Conservation (phyloP, 2,113 vertebrate species). For the Sterna hirundo region DNA sequence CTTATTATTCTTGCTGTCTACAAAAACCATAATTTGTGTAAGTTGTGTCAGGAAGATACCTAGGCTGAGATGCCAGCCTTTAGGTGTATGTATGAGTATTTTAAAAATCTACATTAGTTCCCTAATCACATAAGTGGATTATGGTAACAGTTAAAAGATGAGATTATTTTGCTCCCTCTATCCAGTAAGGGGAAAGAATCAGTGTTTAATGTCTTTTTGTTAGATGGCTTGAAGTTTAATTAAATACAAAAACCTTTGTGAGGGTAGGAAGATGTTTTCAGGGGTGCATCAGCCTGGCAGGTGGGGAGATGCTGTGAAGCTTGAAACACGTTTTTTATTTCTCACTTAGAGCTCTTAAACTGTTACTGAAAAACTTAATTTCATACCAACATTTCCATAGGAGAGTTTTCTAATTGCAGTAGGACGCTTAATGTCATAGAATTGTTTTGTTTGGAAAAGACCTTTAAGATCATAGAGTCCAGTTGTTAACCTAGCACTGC, state of each 20-base stretch:
- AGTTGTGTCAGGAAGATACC: neutral
- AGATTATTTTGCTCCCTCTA: neutral
- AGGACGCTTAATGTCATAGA: neutral
- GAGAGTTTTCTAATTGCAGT: neutral
- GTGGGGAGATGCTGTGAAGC: neutral
- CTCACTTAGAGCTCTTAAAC: neutral
- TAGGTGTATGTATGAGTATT: neutral
- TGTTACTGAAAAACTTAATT: neutral
- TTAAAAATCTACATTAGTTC: neutral
- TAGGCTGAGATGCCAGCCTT: neutral
- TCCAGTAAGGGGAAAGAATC: neutral
- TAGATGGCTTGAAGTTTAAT: neutral
- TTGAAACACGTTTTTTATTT: neutral
- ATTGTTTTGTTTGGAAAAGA: neutral
- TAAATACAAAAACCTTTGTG: neutral
- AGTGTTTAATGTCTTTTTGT: neutral
- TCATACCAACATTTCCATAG: neutral
- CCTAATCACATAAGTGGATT: neutral
- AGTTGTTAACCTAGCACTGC: neutral
- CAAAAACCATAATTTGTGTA: neutral
- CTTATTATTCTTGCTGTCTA: neutral
- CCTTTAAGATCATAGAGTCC: neutral
- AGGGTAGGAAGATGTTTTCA: neutral
- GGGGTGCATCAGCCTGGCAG: neutral
- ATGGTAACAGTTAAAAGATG: neutral